phyloP scores from a whole-genome alignment of 2,888 invertebrate species.

The Cerceris ruficornis region DNA sequence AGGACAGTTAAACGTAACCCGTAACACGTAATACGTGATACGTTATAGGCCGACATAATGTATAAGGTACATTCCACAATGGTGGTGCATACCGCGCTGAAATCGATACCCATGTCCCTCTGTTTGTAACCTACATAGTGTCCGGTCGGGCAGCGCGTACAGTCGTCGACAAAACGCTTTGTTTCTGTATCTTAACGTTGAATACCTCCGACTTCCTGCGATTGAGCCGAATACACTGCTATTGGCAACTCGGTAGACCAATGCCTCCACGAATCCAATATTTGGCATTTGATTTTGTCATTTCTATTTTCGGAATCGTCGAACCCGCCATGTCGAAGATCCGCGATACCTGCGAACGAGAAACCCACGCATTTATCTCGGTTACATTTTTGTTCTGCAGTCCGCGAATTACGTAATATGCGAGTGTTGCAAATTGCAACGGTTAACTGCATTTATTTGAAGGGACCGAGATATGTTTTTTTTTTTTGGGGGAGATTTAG shows the following conservation, averaged over 20 bases:
- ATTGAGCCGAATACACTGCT: conserved; percentile 7
- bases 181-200: conserved; percentile 19
- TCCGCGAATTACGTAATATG: too few relatives aligned
- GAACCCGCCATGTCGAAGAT: background rate
- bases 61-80: conserved; percentile 79
- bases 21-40: background rate
- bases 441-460: too few relatives aligned
- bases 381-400: too few relatives aligned
- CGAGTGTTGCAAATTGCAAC: too few relatives aligned
- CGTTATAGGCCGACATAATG: conserved; percentile 59
- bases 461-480: too few relatives aligned
- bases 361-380: too few relatives aligned
- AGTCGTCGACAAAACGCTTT: conserved; percentile 67
- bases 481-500: too few relatives aligned
- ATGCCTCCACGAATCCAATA: background rate
- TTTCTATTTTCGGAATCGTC: conserved; percentile 18
- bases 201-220: background rate
- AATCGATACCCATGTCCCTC: conserved; percentile 79
- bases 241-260: background rate
- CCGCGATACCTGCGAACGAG: background rate
- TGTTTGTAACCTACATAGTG: conserved; percentile 78
- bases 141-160: conserved; percentile 63
- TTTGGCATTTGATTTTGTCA: conserved; percentile 30
- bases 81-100: conserved; percentile 76
- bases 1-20: background rate